Evolutionary conservation across 2,113 vertebrate species (phyloP), one percentile per base, ranked within the genome.

Genomic region (Tauraco erythrolophus): DNA sequence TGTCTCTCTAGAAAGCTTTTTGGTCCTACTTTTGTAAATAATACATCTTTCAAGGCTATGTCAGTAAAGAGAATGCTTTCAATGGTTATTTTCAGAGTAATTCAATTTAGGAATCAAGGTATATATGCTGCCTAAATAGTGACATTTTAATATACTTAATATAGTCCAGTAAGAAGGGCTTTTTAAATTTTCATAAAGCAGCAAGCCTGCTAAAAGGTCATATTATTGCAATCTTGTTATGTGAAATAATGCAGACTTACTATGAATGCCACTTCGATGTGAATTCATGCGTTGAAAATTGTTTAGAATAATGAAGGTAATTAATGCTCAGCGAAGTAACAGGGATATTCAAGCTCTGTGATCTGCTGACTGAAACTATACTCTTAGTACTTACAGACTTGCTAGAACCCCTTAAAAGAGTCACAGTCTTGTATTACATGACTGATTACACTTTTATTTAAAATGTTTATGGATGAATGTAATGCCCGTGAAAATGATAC

Each of bases 391-490:
- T 83, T 91, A 53, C 28, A 57, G 80, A 69, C 57, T 92, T 92
- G 84, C 33, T 86, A 87, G 80, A 92, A 89, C 19, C 33, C 64
- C 46, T 92, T 92, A 62, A 43, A 91, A 82, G 57, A 72, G 62
- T 88, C 64, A 46, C 27, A 43, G 82, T 70, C 84, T 88, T 90
- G 46, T 89, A 66, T 93, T 92, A 94, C n/a, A 16, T 74, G 66
- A 92, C 76, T 57, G 91, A 87, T 96, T 94, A 71, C 56, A 37
- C 72, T 68, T 91, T 65, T 68, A 66, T 89, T 95, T 88, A 57
- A 87, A 87, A 84, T 21, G 39, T 83, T 84, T 84, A 31, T 88
- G 76, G 60, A 31, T 88, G 33, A 89, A 61, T 50, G 56, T 84
- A 64, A 41, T 60, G 71, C 72, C 88, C 50, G 23, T 93, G 87